A percentile compares a stretch with the other conserved stretches of the same genome.
Conservation (phyloP, 2,888 invertebrate genomes). For the Drosophila buzzatii region DNA sequence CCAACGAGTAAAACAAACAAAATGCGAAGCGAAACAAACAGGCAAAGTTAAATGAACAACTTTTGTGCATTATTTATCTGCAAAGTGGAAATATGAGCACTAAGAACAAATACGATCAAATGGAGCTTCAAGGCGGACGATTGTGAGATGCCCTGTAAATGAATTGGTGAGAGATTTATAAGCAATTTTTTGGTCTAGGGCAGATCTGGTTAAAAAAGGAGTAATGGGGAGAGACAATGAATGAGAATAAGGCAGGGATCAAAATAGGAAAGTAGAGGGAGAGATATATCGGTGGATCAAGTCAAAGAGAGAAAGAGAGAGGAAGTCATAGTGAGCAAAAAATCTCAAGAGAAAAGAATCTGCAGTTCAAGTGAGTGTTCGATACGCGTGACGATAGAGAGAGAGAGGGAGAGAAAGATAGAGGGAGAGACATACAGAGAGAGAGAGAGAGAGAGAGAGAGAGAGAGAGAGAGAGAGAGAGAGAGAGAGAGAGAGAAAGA, state of each 20-base stretch:
- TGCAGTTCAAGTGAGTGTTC: no score
- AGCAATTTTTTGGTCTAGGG: accelerated
- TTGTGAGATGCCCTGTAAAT: slow-evolving; percentile 18
- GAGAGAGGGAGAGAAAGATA: no score
- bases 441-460: background rate
- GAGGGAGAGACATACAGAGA: background rate
- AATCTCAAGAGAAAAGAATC: no score
- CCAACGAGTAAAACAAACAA: slow-evolving; percentile 52
- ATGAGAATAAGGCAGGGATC: no score
- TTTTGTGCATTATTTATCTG: slow-evolving; percentile 78
- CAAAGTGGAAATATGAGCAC: slow-evolving; percentile 59
- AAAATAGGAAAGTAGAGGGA: background rate
- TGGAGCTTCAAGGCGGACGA: background rate
- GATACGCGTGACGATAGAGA: no score
- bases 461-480: background rate
- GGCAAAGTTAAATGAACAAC: slow-evolving; percentile 80
- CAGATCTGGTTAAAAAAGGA: no score
- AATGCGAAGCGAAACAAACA: slow-evolving; percentile 72
- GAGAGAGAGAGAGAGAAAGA: background rate
- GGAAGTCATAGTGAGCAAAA: no score
- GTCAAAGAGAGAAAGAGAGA: background rate
- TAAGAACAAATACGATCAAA: slow-evolving; percentile 35
- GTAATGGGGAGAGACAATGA: no score
- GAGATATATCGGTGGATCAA: background rate
- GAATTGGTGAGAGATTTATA: accelerated